Percentiles rank a stretch among this genome's conserved stretches.
Evolutionary conservation across 2,113 vertebrate species (phyloP).

Genomic region (Ptychochromis oligacanthus): DNA sequence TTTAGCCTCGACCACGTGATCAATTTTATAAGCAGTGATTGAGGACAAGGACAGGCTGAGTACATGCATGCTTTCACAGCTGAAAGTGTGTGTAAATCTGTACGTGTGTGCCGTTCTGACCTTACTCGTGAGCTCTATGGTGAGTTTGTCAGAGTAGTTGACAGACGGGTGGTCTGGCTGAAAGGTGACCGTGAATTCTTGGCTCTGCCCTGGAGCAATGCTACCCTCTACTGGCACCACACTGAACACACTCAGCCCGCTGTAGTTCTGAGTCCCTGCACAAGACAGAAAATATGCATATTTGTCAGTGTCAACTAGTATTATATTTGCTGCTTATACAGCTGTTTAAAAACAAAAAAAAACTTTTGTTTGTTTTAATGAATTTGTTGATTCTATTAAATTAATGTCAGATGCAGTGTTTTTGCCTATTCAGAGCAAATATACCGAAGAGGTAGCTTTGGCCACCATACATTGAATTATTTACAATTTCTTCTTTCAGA

Average conservation of each 20-base stretch:
- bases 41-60: neutral
- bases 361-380: too few relatives aligned
- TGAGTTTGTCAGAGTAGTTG: constrained; percentile 85
- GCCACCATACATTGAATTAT: too few relatives aligned
- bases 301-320: neutral
- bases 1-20: neutral
- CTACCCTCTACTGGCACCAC: constrained; percentile 81
- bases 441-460: too few relatives aligned
- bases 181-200: constrained; percentile 87
- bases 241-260: constrained; percentile 86
- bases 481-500: too few relatives aligned
- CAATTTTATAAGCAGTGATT: neutral
- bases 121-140: constrained; percentile 85
- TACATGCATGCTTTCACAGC: neutral
- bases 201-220: constrained; percentile 77
- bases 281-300: neutral
- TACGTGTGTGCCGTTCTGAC: constrained; percentile 63
- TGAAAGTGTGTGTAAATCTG: neutral
- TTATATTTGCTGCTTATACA: neutral
- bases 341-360: too few relatives aligned
- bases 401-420: too few relatives aligned
- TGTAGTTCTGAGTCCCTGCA: constrained; percentile 88
- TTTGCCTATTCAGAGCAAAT: too few relatives aligned
- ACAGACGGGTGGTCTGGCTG: constrained; percentile 89
- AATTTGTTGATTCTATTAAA: too few relatives aligned